phyloP scores from a whole-genome alignment of 2,797 vertebrate genomes.

The Crocidura indochinensis region DNA sequence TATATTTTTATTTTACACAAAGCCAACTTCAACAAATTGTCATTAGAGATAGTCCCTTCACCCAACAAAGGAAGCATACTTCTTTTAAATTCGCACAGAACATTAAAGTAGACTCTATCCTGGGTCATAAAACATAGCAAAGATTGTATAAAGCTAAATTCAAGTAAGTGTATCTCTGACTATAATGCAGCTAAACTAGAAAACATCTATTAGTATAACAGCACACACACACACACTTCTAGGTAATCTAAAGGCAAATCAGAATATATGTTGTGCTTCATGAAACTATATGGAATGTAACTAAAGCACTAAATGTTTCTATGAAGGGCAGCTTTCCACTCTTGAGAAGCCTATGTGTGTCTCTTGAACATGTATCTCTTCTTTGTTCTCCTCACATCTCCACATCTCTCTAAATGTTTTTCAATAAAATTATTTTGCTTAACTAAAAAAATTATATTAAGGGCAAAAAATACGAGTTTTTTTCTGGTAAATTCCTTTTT shows the following conservation, averaged over 20 bases:
- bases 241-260: not conserved
- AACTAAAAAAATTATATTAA: no score
- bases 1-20: not conserved
- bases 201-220: not conserved
- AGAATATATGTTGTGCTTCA: not conserved
- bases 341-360: no score
- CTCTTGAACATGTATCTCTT: no score
- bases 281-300: not conserved
- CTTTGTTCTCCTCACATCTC: no score
- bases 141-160: not conserved
- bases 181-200: not conserved
- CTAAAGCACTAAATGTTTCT: not conserved
- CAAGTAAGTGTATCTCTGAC: not conserved
- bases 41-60: not conserved
- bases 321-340: no score
- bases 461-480: no score
- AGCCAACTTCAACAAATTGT: not conserved
- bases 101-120: not conserved
- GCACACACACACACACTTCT: not conserved
- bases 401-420: no score
- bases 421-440: no score
- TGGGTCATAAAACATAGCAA: conserved; percentile 19
- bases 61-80: not conserved
- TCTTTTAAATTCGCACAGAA: not conserved
- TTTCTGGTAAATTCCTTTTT: no score